phyloP scores from a whole-genome alignment of 2,888 invertebrate genomes.

The Seladonia tumulorum region DNA sequence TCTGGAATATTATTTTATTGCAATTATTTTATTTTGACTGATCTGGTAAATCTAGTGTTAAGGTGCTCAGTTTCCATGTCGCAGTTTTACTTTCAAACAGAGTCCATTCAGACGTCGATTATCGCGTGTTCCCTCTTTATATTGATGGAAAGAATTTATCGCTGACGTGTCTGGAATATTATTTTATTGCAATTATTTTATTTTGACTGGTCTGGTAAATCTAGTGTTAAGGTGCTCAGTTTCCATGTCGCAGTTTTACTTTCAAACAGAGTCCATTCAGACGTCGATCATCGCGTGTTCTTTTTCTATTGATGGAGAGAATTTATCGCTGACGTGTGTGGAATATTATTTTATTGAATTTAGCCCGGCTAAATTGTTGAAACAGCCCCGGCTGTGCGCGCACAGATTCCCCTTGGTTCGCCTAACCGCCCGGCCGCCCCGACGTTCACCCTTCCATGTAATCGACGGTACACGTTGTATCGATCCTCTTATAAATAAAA shows the following conservation, averaged over 20 bases:
- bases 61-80: no score
- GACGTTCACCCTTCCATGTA: conserved; percentile 41
- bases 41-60: no score
- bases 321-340: neutral
- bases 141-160: no score
- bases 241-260: neutral
- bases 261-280: neutral
- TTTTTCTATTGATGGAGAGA: neutral
- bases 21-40: no score
- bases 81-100: neutral
- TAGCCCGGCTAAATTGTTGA: neutral
- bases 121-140: no score
- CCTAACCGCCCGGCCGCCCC: neutral
- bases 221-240: no score
- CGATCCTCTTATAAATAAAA: conserved; percentile 40
- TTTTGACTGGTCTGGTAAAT: no score
- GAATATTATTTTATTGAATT: neutral
- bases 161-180: no score
- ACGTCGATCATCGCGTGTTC: neutral
- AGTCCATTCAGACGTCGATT: no score
- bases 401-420: neutral
- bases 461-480: conserved; percentile 20
- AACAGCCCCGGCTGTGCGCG: neutral
- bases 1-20: no score
- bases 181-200: no score